Evolutionary conservation across 2,888 invertebrate genomes (phyloP).

Genomic region (Cyaniris semiargus): DNA sequence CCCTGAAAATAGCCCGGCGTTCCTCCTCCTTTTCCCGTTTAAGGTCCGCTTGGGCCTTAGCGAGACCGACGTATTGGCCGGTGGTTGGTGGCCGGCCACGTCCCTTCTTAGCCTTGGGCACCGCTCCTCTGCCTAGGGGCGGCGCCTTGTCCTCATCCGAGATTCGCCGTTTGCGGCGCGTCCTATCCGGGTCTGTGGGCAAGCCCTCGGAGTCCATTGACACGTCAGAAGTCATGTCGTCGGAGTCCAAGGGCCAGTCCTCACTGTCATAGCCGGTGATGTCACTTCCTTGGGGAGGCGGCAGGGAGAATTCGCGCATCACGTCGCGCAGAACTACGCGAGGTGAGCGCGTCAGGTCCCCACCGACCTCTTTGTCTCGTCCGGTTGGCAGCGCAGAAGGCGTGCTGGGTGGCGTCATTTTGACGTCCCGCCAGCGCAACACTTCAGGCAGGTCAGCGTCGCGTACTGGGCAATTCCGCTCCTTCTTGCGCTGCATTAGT

Average conservation of each 20-base stretch:
- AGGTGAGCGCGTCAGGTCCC: too few species aligned
- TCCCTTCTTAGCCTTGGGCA: background rate
- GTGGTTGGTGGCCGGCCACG: background rate
- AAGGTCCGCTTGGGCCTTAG: background rate
- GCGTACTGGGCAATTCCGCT: too few species aligned
- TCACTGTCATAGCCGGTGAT: too few species aligned
- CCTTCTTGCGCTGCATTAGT: too few species aligned
- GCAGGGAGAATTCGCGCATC: too few species aligned
- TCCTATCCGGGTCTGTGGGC: background rate
- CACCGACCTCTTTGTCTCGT: too few species aligned
- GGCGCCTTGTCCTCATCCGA: background rate
- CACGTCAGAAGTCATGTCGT: background rate
- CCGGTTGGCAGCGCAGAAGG: too few species aligned
- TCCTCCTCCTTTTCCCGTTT: background rate
- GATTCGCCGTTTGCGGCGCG: background rate
- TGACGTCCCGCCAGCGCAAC: too few species aligned
- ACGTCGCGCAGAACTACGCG: too few species aligned
- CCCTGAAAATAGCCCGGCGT: background rate
- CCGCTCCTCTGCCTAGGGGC: background rate
- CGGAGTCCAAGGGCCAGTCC: background rate
- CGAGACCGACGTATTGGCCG: background rate
- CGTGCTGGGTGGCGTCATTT: too few species aligned
- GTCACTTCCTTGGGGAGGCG: too few species aligned
- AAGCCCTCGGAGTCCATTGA: background rate
- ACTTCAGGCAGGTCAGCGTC: too few species aligned